Evolutionary conservation across 2,888 invertebrate genomes (phyloP).

Genomic region (Coelopa pilipes): DNA sequence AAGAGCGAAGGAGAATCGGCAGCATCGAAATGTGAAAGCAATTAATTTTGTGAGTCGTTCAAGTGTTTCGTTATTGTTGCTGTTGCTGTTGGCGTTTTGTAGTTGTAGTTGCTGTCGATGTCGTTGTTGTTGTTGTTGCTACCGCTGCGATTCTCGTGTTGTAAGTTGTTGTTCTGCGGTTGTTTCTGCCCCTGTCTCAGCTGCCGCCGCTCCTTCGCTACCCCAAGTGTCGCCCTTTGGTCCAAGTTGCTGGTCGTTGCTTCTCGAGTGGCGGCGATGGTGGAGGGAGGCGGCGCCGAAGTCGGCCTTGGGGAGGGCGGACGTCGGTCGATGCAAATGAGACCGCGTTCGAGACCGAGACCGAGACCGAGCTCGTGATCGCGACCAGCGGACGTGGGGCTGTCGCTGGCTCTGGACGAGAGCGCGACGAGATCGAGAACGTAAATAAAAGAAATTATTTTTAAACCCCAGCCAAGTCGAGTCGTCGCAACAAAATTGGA

Average conservation of each 20-base stretch:
- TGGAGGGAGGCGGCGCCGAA: no score
- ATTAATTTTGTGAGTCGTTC: conserved; percentile 14
- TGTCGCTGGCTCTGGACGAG: background rate
- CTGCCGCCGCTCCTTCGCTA: no score
- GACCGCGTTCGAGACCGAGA: no score
- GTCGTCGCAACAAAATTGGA: background rate
- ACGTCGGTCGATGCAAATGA: no score
- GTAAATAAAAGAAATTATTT: background rate
- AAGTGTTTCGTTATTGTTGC: conserved; percentile 17
- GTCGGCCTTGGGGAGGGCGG: no score
- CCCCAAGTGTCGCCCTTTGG: no score
- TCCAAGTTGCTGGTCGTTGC: background rate
- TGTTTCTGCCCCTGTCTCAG: no score
- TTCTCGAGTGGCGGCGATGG: conserved; percentile 7
- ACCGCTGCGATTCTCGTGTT: background rate
- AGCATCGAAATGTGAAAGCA: conserved; percentile 21
- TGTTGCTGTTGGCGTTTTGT: background rate
- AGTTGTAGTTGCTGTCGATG: conserved; percentile 5
- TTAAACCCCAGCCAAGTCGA: background rate
- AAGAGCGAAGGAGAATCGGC: background rate
- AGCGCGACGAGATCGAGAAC: no score
- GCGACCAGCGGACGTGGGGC: background rate
- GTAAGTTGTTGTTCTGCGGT: no score
- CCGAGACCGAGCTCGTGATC: no score
- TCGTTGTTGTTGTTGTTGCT: conserved; percentile 9